Evolutionary conservation across 1,140 invertebrate species (phyloP), one percentile per base, ranked within the genome.

Genomic region (Trichogramma pretiosum): DNA sequence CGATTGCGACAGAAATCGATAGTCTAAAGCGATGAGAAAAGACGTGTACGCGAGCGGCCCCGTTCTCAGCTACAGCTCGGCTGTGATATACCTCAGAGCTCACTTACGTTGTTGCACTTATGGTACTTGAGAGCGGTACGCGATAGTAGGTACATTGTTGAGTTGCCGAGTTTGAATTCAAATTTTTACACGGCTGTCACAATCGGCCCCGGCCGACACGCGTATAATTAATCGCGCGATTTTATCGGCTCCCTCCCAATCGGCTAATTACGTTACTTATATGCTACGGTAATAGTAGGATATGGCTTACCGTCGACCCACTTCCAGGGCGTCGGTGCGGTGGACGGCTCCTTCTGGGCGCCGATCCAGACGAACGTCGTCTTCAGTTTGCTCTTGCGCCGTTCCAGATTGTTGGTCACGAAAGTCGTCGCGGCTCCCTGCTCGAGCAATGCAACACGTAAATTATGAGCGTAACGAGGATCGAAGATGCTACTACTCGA

Each of bases 351-450:
- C 59, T 89, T 89, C 58, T 87, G 83, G 0, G 86, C 89, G 1
- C 91, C 90, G 28, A 94, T 86, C 91, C 91, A 93, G 0, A 93
- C 84, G 19, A 93, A 69, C 57, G 90, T 86, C 0, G 87, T 87
- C 63, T 89, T 88, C 9, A 93, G 59, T 36, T 78, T 81, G 0
- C 80, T 68, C 59, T 89, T 90, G 16, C 85, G 70, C 41, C 86
- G 72, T 56, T 92, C 89, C 35, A 93, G 68, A 63, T 91, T 88
- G 43, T 85, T 82, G 34, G 83, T 71, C 26, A 92, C 76, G 59
- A 87, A 90, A 49, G 77, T 77, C 3, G 77, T 75, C 1, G 83
- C 82, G 17, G 83, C 73, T 23, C 82, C 82, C 64, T 80, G 66
- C 7, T n/a, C n/a, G n/a, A n/a, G n/a, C n/a, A n/a, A n/a, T n/a